A percentile compares a stretch with the other conserved stretches of the same genome.
Evolutionary conservation across 2,888 invertebrate genomes (phyloP).

Genomic region (Craniophora ligustri): DNA sequence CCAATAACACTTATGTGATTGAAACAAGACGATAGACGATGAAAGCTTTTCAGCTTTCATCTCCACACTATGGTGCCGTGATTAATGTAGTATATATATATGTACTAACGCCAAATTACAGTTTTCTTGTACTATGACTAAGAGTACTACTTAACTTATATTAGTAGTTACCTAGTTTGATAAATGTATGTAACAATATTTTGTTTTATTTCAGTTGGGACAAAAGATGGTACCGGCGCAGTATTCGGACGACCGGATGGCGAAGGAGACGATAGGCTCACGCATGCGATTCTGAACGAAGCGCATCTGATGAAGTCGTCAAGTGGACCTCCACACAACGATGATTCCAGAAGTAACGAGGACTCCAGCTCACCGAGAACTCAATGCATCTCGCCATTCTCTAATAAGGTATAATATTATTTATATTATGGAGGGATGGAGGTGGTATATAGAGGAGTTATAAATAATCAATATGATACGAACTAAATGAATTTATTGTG

Average conservation of each 20-base stretch:
- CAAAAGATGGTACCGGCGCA: slow-evolving; percentile 93
- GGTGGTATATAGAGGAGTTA: too few species aligned
- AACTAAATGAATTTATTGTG: too few species aligned
- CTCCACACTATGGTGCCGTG: too few species aligned
- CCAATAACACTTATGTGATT: slow-evolving; percentile 32
- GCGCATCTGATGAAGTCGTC: slow-evolving; percentile 95
- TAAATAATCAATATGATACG: too few species aligned
- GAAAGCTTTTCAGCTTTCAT: too few species aligned
- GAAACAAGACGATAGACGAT: slow-evolving; percentile 19
- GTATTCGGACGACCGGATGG: slow-evolving; percentile 93
- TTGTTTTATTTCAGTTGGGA: slow-evolving; percentile 87
- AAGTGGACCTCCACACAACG: slow-evolving; percentile 81
- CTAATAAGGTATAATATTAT: slow-evolving; percentile 87
- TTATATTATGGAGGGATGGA: too few species aligned
- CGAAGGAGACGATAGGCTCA: slow-evolving; percentile 96
- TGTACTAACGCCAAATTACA: too few species aligned
- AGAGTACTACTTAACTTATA: slow-evolving; percentile 2
- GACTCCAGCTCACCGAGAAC: slow-evolving; percentile 94
- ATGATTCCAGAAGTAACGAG: slow-evolving; percentile 92
- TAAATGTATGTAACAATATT: slow-evolving; percentile 10
- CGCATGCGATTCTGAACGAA: slow-evolving; percentile 95
- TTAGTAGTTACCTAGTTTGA: too few species aligned
- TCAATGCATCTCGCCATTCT: slow-evolving; percentile 94
- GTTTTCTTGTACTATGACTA: too few species aligned
- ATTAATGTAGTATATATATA: too few species aligned